Evolutionary conservation across 1,140 invertebrate genomes (phyloP).

Genomic region (Harlomillsia oculata): DNA sequence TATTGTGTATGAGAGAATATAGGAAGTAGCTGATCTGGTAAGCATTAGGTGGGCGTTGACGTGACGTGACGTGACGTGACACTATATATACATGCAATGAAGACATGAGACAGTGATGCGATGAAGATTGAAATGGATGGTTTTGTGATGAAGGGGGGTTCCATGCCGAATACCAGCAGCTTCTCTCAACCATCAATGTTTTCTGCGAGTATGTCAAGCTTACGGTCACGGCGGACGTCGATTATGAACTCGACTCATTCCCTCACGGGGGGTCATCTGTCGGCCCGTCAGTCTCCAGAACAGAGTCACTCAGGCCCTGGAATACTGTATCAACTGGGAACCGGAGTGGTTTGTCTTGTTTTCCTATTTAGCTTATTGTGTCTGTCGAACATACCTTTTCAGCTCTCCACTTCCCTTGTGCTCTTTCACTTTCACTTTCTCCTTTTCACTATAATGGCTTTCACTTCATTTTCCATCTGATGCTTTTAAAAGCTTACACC

Average conservation of each 20-base stretch:
- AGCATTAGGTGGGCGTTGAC: not conserved
- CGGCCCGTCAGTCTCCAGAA: conserved; percentile 43
- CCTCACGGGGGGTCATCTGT: not conserved
- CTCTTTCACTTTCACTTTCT: not conserved
- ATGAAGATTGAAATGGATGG: not conserved
- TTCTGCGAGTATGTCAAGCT: conserved; percentile 69
- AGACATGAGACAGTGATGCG: not conserved
- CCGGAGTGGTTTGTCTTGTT: conserved; percentile 63
- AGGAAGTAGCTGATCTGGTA: not conserved
- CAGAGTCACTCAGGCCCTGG: conserved; percentile 57
- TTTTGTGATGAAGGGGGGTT: conserved; percentile 53
- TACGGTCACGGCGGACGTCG: conserved; percentile 65
- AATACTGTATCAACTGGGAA: conserved; percentile 68
- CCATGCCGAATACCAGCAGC: conserved; percentile 76
- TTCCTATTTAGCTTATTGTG: not conserved
- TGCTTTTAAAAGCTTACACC: too few species aligned
- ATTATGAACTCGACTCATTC: conserved; percentile 39
- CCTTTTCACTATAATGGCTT: not conserved
- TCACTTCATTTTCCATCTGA: too few species aligned
- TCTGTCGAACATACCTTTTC: not conserved
- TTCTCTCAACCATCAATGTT: conserved; percentile 67
- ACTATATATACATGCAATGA: not conserved
- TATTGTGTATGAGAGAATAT: not conserved
- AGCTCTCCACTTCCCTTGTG: too few species aligned
- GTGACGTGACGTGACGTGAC: not conserved